These are phyloP conservation scores for Hydrocynus forskahlii DNA, from an alignment of 2,797 vertebrate species.

Conservation along the genomic window DNA sequence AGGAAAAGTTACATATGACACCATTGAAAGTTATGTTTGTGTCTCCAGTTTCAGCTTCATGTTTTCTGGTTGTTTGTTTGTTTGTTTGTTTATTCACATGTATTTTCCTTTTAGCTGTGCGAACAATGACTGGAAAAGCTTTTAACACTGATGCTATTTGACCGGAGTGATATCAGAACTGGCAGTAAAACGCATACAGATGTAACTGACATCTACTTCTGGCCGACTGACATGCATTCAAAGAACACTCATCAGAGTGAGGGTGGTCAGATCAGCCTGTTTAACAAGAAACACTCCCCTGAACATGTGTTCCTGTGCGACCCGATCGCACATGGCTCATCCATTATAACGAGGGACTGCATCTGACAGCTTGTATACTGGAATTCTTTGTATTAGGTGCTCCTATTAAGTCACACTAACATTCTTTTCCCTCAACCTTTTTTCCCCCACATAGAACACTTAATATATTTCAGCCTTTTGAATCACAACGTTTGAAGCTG, in stretches of 20 bases:
- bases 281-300: constrained; percentile 15
- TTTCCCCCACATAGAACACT: constrained; percentile 74
- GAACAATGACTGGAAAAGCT: neutral
- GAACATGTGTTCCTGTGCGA: constrained; percentile 8
- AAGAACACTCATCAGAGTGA: constrained; percentile 1
- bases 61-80: neutral
- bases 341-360: constrained; percentile 1
- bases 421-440: constrained; percentile 66
- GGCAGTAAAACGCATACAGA: neutral
- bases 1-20: constrained; percentile 1
- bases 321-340: neutral
- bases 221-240: neutral
- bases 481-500: constrained; percentile 66
- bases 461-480: constrained; percentile 80
- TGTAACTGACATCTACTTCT: neutral
- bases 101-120: neutral
- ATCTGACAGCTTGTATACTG: constrained; percentile 31
- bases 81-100: neutral
- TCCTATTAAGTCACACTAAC: constrained; percentile 72
- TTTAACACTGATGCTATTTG: constrained; percentile 5
- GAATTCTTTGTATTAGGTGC: constrained; percentile 44
- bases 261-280: constrained; percentile 11
- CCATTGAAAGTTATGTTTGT: neutral
- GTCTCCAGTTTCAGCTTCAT: neutral
- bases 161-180: constrained; percentile 12